Evolutionary conservation across 1,140 invertebrate genomes (phyloP), one percentile per base, ranked within the genome.

Genomic region (Orchesella cincta): DNA sequence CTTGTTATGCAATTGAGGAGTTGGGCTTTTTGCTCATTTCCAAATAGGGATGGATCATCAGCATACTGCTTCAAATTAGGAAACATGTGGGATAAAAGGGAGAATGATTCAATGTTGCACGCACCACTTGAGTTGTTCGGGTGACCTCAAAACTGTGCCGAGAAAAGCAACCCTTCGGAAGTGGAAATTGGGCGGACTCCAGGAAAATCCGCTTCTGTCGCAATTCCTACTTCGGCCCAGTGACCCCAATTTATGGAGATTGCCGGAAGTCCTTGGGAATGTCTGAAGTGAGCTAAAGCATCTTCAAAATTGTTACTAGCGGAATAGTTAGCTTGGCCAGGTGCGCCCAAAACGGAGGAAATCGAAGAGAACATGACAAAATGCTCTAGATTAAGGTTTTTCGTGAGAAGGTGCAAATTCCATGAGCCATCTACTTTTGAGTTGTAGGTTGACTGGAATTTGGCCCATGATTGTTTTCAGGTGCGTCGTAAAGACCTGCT

Each of bases 381-480:
- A 31, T 71, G 34, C 12, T 71, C 29, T 14, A 76, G 31, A 1
- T 23, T 12, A 2, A 35, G 5, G 35, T 73, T 1, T n/a, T 36
- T 34, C 16, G 75, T 70, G 26, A 76, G 29, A 34, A 74, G n/a
- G 62, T 76, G 75, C 5, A 76, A 62, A 34, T 76, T 34, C 75
- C 75, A 76, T 2, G 28, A 26, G 20, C 75, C 75, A n/a, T 76
- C n/a, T 26, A 70, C 57, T 31, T 76, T 76, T 72, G 75, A 62
- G 18, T 51, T 51, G 12, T 35, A 71, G n/a, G 26, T 29, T 2
- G n/a, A 8, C 16, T 76, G 14, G 14, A 71, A 51, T 16, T 14
- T 35, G 14, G 28, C 62, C 75, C 64, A 70, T 8, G 57, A 31
- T 31, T 76, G 75, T 76, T 34, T 1, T 16, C 57, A n/a, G 29